A percentile compares a stretch with the other conserved stretches of the same genome.
Evolutionary conservation across 1,140 invertebrate species (phyloP).

Genomic region (Heliconius melpomene): DNA sequence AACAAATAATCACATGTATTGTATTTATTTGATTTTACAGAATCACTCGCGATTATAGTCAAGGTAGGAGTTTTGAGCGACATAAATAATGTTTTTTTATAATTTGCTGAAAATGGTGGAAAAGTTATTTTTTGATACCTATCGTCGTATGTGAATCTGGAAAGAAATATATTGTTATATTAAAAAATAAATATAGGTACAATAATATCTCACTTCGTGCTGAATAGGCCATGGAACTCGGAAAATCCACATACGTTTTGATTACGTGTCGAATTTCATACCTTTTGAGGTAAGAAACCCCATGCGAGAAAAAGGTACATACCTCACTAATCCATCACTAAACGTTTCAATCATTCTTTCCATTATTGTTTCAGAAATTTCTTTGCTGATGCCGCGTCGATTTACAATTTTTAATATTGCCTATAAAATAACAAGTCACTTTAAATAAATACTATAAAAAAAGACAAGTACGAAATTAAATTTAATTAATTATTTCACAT

Average conservation of each 20-base stretch:
- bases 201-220: no score
- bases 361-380: constrained; percentile 44
- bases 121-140: constrained; percentile 42
- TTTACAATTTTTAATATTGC: constrained; percentile 46
- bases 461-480: no score
- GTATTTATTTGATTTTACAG: constrained; percentile 37
- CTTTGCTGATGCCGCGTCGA: constrained; percentile 43
- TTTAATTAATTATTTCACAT: no score
- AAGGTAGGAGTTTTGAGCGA: constrained; percentile 44
- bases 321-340: constrained; percentile 54
- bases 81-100: constrained; percentile 43
- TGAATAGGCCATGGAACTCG: no score
- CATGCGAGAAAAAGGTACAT: background rate
- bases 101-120: constrained; percentile 46
- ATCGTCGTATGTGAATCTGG: constrained; percentile 63
- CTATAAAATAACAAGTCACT: constrained; percentile 39
- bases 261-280: no score
- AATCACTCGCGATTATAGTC: constrained; percentile 40
- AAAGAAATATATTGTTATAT: constrained; percentile 23
- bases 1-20: constrained; percentile 43
- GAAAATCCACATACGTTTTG: no score
- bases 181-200: no score
- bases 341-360: constrained; percentile 47
- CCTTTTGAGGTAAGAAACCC: no score
- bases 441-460: no score